Evolutionary conservation across 2,113 vertebrate species (phyloP).

Genomic region (Leptodactylus fuscus): DNA sequence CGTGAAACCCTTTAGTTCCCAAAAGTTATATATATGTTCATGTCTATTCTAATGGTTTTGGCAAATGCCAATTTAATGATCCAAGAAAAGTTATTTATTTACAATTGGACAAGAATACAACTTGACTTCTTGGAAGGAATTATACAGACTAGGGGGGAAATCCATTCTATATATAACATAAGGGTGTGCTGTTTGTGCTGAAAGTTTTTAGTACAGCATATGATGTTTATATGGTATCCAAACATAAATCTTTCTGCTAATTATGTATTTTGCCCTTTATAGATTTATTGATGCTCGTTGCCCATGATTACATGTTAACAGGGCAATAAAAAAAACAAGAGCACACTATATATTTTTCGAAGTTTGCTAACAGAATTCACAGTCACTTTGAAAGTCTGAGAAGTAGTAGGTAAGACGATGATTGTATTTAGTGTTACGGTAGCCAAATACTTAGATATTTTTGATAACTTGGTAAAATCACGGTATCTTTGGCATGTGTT

Average conservation of each 20-base stretch:
- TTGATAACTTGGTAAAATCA: neutral
- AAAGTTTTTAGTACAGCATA: no score
- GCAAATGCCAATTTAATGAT: no score
- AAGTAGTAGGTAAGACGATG: neutral
- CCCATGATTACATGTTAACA: slow-evolving; percentile 8
- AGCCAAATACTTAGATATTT: neutral
- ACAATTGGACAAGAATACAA: no score
- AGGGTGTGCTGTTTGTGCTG: neutral
- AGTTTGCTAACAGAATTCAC: neutral
- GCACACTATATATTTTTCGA: neutral
- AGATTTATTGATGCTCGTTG: neutral
- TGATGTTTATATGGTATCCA: neutral
- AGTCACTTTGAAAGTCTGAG: neutral
- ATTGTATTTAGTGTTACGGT: neutral
- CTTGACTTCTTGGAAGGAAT: no score
- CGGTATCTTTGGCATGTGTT: neutral
- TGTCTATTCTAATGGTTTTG: no score
- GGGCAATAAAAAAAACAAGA: neutral
- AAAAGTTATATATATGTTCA: no score
- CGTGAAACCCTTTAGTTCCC: no score
- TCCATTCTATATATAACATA: neutral
- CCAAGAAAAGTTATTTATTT: no score
- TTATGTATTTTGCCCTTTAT: neutral
- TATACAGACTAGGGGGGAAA: no score
- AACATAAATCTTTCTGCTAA: neutral